Conservation (phyloP, 2,113 vertebrate genomes). For the Alaudala cheleensis region DNA sequence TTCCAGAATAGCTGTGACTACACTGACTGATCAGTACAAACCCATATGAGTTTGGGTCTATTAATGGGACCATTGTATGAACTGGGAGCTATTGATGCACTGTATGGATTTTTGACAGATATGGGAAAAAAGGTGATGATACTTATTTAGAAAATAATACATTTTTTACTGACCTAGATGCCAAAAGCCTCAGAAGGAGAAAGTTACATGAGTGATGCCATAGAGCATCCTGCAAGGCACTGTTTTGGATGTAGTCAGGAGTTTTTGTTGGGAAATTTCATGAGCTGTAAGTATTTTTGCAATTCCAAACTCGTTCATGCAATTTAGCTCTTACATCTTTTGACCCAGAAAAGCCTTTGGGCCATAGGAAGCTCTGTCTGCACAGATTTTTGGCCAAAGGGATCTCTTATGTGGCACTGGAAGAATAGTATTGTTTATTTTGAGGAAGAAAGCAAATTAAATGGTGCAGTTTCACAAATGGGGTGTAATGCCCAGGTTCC, state of each 20-base stretch:
- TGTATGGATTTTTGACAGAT: conserved; percentile 6
- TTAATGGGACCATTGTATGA: neutral
- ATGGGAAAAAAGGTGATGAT: conserved; percentile 27
- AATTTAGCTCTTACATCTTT: rapidly evolving
- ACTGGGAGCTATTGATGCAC: neutral
- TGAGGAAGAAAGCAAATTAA: neutral
- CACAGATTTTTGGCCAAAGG: neutral
- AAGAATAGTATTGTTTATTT: neutral
- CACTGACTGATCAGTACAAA: neutral
- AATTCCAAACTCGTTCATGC: neutral
- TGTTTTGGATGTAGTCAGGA: neutral
- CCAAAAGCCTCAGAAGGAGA: conserved; percentile 65
- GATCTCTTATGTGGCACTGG: neutral
- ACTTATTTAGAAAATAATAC: conserved; percentile 54
- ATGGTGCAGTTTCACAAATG: neutral
- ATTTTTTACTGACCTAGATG: conserved; percentile 55
- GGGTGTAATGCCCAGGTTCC: neutral
- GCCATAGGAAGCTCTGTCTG: neutral
- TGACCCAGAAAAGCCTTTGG: neutral
- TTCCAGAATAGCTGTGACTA: neutral
- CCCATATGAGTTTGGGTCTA: neutral
- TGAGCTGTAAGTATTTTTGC: neutral
- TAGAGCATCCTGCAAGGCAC: neutral
- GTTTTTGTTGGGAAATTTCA: neutral
- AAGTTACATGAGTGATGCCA: conserved; percentile 39